phyloP scores from a whole-genome alignment of 2,113 vertebrate species.

The Athene noctua region DNA sequence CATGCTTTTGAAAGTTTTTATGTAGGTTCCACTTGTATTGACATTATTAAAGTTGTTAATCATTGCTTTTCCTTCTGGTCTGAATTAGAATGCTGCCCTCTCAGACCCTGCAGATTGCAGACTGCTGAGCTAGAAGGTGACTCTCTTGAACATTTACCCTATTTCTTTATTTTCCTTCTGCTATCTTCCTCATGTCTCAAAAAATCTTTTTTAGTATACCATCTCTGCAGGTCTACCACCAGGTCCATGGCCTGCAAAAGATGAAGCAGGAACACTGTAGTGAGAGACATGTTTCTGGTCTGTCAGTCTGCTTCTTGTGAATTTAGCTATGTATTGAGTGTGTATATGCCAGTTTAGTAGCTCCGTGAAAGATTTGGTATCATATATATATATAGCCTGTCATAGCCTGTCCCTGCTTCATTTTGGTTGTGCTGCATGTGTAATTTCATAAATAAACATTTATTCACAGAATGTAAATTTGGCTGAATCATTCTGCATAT shows the following conservation, averaged over 20 bases:
- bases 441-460: constrained; percentile 67
- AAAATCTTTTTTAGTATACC: background rate
- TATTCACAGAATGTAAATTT: constrained; percentile 63
- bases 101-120: background rate
- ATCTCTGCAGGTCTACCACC: background rate
- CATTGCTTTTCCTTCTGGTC: constrained; percentile 21
- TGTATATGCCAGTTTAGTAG: constrained; percentile 19
- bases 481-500: constrained; percentile 61
- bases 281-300: background rate
- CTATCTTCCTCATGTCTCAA: background rate
- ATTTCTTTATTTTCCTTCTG: background rate
- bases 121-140: background rate
- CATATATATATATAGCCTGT: background rate
- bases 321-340: background rate
- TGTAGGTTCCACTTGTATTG: background rate
- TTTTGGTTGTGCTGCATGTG: constrained; percentile 12
- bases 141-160: background rate
- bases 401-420: background rate
- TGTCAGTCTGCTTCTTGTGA: background rate
- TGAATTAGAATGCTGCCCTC: background rate
- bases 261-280: background rate
- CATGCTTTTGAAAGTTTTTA: background rate
- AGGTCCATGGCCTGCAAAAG: background rate
- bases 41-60: constrained; percentile 48
- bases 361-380: background rate